Evolutionary conservation across 2,888 invertebrate genomes (phyloP), one percentile per base, ranked within the genome.

Genomic region (Agrochola lychnidis): DNA sequence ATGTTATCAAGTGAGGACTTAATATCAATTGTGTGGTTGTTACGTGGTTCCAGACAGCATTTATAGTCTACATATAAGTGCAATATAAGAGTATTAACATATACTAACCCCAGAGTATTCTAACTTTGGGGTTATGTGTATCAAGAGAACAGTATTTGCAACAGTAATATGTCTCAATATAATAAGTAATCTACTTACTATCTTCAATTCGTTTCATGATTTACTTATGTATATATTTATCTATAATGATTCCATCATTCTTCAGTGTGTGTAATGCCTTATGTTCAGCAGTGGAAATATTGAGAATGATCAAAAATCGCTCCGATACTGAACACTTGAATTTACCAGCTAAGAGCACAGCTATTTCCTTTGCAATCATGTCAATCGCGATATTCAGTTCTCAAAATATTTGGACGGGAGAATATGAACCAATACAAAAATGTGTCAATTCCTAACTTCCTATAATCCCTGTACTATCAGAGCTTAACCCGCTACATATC

Each of bases 401-500:
- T 30, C 19, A 12, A 48, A 30, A 16, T 22, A 4, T 57, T 36
- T 64, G 9, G 14, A 3, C 6, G 5, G 12, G 10, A 22, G 22
- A 14, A 36, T 14, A 57, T 45, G 14, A n/a, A 57, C 6, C 5
- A 14, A 25, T 10, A 40, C 22, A 16, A 57, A 57, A 51, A 57
- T 51, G 0, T 62, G 36, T 59, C n/a, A n/a, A 19, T 59, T 75
- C 10, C 9, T 56, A 48, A 40, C 51, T 36, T 69, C 9, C 16
- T 6, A 40, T 53, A 59, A 59, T 61, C 63, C 19, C 4, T 16
- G 36, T 48, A 36, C n/a, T 82, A 69, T 53, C 68, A 70, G 30
- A 66, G 36, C 69, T 64, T 66, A 61, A 79, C 51, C 59, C 59
- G 16, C 1, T 76, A 36, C 25, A 62, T 82, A 82, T 77, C 64